Conservation (phyloP, 2,888 invertebrate genomes). For the Tenodera sinensis region DNA sequence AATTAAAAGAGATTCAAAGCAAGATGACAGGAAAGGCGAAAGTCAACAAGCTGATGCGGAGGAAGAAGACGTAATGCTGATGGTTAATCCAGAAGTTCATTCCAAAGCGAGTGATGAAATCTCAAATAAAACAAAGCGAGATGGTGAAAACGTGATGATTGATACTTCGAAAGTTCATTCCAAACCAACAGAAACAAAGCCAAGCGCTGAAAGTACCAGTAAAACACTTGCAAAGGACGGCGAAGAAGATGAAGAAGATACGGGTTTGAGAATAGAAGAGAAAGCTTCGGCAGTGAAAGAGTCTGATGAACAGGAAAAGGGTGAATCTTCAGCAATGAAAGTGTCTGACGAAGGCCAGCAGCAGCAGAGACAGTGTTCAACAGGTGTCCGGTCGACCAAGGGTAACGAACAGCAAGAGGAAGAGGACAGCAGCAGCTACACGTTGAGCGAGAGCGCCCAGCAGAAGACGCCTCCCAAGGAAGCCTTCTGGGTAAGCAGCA, state of each 20-base stretch:
- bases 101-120: no score
- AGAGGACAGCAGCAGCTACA: neutral
- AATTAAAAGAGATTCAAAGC: neutral
- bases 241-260: neutral
- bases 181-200: neutral
- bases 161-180: neutral
- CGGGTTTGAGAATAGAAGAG: neutral
- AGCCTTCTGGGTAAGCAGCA: conserved; percentile 25
- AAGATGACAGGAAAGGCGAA: neutral
- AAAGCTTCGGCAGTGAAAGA: neutral
- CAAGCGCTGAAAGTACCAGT: neutral
- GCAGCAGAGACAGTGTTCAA: no score
- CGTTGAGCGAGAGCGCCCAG: conserved; percentile 2
- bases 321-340: neutral
- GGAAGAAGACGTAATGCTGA: neutral
- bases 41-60: neutral
- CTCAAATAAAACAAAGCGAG: neutral
- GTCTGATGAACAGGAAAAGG: neutral
- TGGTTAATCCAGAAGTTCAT: no score
- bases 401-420: neutral
- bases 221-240: neutral
- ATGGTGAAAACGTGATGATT: neutral
- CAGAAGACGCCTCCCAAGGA: conserved; percentile 15
- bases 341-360: neutral
- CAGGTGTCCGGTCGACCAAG: neutral